Base-by-base conservation (phyloP, 2,888 invertebrate species). In the Pogonocherus hispidulus region DNA sequence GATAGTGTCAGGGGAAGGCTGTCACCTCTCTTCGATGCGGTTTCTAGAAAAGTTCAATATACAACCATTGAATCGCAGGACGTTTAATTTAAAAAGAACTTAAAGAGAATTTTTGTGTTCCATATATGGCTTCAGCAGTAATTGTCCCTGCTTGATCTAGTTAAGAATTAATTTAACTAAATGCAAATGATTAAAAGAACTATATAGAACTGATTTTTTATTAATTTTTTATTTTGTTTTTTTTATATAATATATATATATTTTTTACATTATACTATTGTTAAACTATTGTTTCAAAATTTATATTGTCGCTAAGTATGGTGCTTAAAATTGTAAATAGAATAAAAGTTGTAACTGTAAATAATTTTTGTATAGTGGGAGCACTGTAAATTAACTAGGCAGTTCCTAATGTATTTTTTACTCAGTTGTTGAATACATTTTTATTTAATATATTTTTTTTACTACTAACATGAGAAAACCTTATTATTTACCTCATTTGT, bases 21-120 rank as follows among this genome's bases (percentile, higher is more conserved):
- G 44, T 87, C 87, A 27, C 91, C 92, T 0, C 86, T 92, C 27
- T 86, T 92, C 52, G 90, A 91, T 73, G 89, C 89, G 63, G 89
- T 92, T 41, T 88, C 90, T 37, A 89, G 91, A 80, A 91, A 92
- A 81, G 92, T 93, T 37, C 91, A 92, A 72, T 93, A 93, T 77
- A 92, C 92, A 0, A 91, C 91, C 6, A 92, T 93, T 22, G 85
- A 86, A 73, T 84, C 85, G 35, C 86, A 86, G 77, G 84, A 84
- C 74, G 85, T 85, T 5, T 79, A 71, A 20, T 22, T n/a, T 11
- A 1, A 8, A 20, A 8, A n/a, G 16, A 14, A 41, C n/a, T 37
- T 9, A 1, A 16, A 2, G 41, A 20, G 41, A 41, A n/a, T 20
- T 37, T 55, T 44, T n/a, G n/a, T n/a, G n/a, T n/a, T n/a, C n/a